Evolutionary conservation across 2,888 invertebrate species (phyloP).

Genomic region (Galerucella pusilla): DNA sequence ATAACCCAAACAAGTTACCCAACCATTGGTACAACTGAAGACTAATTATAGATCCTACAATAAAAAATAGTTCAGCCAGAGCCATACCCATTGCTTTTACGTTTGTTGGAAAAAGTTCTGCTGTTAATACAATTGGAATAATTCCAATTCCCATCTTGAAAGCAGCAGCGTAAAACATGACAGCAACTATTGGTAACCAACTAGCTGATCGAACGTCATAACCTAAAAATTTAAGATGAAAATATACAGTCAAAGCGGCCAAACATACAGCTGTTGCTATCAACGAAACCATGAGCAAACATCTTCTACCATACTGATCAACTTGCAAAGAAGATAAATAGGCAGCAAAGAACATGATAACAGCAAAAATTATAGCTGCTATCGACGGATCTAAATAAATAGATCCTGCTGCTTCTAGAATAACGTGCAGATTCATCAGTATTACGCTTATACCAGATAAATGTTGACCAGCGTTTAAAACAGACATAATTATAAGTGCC

Average conservation of each 20-base stretch:
- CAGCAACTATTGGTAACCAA: slow-evolving; percentile 55
- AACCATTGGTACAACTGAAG: slow-evolving; percentile 59
- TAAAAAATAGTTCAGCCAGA: slow-evolving; percentile 60
- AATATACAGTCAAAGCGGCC: slow-evolving; percentile 59
- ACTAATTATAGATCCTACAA: slow-evolving; percentile 58
- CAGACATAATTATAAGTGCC: slow-evolving; percentile 61
- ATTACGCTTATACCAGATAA: slow-evolving; percentile 63
- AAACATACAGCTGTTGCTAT: slow-evolving; percentile 59
- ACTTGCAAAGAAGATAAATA: slow-evolving; percentile 56
- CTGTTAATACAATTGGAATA: slow-evolving; percentile 62
- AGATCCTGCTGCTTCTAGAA: slow-evolving; percentile 59
- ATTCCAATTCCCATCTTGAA: slow-evolving; percentile 62
- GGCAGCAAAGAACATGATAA: slow-evolving; percentile 60
- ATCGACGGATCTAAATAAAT: slow-evolving; percentile 54
- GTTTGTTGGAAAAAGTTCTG: slow-evolving; percentile 63
- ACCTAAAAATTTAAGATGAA: slow-evolving; percentile 56
- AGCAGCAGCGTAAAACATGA: slow-evolving; percentile 54
- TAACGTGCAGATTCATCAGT: slow-evolving; percentile 62
- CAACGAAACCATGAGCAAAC: slow-evolving; percentile 58
- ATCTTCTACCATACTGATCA: slow-evolving; percentile 61
- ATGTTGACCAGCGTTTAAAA: slow-evolving; percentile 62
- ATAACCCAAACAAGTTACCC: slow-evolving; percentile 54
- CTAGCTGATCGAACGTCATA: slow-evolving; percentile 52
- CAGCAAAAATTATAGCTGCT: slow-evolving; percentile 61
- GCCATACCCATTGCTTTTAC: slow-evolving; percentile 64